Percentiles rank a stretch among this genome's conserved stretches.
Evolutionary conservation across 2,888 invertebrate genomes (phyloP).

Genomic region (Cephus spinipes): DNA sequence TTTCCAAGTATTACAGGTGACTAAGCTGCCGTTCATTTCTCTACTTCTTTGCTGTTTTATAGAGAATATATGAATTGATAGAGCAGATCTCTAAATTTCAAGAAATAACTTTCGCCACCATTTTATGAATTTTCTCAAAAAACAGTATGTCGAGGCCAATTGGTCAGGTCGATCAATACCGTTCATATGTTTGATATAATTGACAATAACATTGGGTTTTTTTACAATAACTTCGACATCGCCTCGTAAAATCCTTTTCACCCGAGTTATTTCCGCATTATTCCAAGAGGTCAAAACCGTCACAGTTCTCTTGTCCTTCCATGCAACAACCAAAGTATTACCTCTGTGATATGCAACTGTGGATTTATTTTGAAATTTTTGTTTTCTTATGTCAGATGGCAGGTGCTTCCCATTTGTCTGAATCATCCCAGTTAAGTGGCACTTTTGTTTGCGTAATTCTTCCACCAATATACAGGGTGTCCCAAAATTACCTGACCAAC

Average conservation of each 20-base stretch:
- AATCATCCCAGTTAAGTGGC: too few relatives aligned
- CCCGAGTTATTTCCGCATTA: background rate
- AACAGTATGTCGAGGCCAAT: background rate
- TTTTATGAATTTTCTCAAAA: conserved; percentile 22
- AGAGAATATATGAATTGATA: conserved; percentile 36
- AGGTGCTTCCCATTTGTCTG: too few relatives aligned
- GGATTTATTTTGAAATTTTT: too few relatives aligned
- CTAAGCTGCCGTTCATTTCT: conserved; percentile 27
- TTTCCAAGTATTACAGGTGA: conserved; percentile 30
- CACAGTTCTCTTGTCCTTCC: too few relatives aligned
- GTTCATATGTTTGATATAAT: background rate
- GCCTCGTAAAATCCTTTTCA: background rate
- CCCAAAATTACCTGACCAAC: too few relatives aligned
- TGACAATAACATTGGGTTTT: background rate
- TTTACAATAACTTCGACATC: background rate
- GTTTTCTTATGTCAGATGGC: too few relatives aligned
- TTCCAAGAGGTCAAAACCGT: too few relatives aligned
- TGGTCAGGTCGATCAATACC: background rate
- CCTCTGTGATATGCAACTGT: too few relatives aligned
- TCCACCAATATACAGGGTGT: too few relatives aligned
- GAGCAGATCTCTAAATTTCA: conserved; percentile 35
- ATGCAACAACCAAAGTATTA: too few relatives aligned
- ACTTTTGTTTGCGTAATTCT: too few relatives aligned
- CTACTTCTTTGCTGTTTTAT: conserved; percentile 25
- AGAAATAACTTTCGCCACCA: conserved; percentile 37